Evolutionary conservation across 2,888 invertebrate species (phyloP), one percentile per base, ranked within the genome.

Genomic region (Cyclophora albipunctata): DNA sequence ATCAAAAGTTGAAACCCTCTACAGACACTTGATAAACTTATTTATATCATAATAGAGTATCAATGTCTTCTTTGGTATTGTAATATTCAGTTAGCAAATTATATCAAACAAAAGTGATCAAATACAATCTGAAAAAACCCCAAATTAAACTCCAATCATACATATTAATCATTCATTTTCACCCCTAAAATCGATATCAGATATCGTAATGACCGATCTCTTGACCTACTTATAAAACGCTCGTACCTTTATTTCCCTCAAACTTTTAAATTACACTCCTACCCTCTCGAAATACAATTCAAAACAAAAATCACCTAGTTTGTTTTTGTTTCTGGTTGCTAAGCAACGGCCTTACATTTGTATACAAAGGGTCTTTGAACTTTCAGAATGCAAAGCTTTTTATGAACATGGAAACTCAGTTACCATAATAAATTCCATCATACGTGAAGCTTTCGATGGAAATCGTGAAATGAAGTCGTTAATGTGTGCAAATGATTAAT

Each of bases 291-390:
- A 45, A 61, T 69, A 77, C 61, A 60, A 60, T 52, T 51, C 51
- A 59, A 49, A 43, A 34, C 46, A 45, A 40, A 37, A 42, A 45
- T 49, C 40, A 45, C 46, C 50, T 54, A 54, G 52, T 55, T 56
- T 69, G 73, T 75, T 72, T 70, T 72, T 71, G 74, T 69, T 78
- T 76, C 67, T 64, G 63, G 73, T 78, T 73, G 71, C 78, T 58
- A 67, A 71, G 84, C 78, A 78, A 84, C 83, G 56, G 52, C 59
- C 67, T 58, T 61, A 62, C 57, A 55, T 50, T 20, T 20, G 20
- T 20, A 59, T 52, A 50, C 55, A 58, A 63, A 5, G 67, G 79
- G 70, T 65, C 73, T 55, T 60, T 69, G 74, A 80, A 73, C 66
- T 60, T 51, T 55, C 52, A 54, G 52, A 56, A 54, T 56, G 61